phyloP scores from a whole-genome alignment of 2,113 vertebrate species.

The Elaphurus davidianus region DNA sequence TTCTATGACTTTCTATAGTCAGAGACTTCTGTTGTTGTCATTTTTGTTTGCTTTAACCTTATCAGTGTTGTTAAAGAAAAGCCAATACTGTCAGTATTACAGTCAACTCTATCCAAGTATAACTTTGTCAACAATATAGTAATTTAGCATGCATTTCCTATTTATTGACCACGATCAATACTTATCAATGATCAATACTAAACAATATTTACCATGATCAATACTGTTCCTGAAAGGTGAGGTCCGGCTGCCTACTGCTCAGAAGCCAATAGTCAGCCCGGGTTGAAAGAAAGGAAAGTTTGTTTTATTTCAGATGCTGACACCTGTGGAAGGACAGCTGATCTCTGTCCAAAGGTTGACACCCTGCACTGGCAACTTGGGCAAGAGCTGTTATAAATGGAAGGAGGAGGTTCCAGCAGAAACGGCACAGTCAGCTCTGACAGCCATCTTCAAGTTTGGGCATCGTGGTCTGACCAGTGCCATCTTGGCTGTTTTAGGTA shows the following conservation, averaged over 20 bases:
- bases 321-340: not conserved
- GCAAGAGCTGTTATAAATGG: not conserved
- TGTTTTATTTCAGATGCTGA: not conserved
- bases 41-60: not conserved
- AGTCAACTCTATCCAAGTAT: not conserved
- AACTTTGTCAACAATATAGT: not conserved
- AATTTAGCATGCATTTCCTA: not conserved
- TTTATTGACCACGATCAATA: not conserved
- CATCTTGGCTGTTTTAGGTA: not conserved
- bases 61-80: not conserved
- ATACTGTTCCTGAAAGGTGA: not conserved
- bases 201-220: not conserved
- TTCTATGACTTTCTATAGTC: not conserved
- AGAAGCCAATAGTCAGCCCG: not conserved
- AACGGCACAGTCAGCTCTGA: not conserved
- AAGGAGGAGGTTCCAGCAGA: not conserved
- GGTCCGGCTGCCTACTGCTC: fast-evolving
- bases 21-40: not conserved
- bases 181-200: not conserved
- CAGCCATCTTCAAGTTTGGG: not conserved
- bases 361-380: not conserved
- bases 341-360: not conserved
- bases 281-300: not conserved
- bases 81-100: not conserved
- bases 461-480: not conserved